These are phyloP conservation scores for Urechis unicinctus DNA, from an alignment of 2,888 invertebrate genomes.

Conservation along the genomic window DNA sequence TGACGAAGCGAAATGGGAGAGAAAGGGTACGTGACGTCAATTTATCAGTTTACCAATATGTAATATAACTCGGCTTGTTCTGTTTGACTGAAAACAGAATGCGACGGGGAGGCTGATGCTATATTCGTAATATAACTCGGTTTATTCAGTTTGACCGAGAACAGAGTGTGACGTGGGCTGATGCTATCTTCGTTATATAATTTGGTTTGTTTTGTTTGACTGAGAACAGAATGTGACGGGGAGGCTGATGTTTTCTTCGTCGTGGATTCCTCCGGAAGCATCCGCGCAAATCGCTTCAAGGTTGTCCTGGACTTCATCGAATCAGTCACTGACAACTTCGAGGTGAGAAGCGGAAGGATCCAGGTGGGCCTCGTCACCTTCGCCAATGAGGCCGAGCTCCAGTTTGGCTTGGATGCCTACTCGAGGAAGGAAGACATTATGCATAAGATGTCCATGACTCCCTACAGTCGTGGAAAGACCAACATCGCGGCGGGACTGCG, in stretches of 20 bases:
- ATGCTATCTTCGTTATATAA: no score
- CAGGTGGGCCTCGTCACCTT: neutral
- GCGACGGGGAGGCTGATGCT: no score
- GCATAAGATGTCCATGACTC: neutral
- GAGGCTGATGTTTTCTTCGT: neutral
- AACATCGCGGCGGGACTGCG: constrained; percentile 5
- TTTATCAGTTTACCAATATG: no score
- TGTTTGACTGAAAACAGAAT: no score
- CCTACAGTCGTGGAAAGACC: constrained; percentile 1
- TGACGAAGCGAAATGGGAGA: no score
- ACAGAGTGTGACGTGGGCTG: no score
- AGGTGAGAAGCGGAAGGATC: neutral
- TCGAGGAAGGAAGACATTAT: neutral
- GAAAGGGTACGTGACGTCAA: no score
- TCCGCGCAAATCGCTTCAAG: neutral
- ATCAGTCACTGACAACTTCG: neutral
- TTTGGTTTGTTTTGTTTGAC: no score
- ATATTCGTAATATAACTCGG: no score
- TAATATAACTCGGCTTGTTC: no score
- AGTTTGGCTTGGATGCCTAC: neutral
- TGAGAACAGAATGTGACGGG: neutral
- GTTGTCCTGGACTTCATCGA: neutral
- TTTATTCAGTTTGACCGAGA: no score
- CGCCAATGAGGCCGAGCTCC: neutral
- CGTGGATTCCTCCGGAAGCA: neutral